Evolutionary conservation across 1,140 invertebrate species (phyloP).

Genomic region (Macrotrachela quadricornifera): DNA sequence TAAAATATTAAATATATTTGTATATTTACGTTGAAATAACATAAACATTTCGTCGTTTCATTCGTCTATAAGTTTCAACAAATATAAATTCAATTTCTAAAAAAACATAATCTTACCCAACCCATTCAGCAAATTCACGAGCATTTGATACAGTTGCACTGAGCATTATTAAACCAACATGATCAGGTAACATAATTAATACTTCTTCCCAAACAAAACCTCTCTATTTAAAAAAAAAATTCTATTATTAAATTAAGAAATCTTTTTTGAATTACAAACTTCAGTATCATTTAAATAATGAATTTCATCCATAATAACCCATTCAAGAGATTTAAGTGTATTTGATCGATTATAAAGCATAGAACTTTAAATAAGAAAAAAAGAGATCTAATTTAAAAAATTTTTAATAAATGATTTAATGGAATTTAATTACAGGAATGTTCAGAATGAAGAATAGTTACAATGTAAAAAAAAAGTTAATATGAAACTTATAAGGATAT

Average conservation of each 20-base stretch:
- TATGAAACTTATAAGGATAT: no score
- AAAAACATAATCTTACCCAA: conserved; percentile 40
- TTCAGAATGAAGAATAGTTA: no score
- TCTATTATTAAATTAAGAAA: background rate
- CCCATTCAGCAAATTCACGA: conserved; percentile 86
- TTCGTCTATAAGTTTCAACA: background rate
- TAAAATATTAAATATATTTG: no score
- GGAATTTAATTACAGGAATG: no score
- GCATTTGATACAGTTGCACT: conserved; percentile 95
- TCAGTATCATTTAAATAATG: conserved; percentile 96
- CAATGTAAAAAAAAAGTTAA: no score
- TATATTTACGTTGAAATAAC: conserved; percentile 56
- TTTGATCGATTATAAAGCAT: conserved; percentile 92
- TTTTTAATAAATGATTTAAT: no score
- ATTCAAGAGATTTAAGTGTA: conserved; percentile 79
- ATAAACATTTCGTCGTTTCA: conserved; percentile 43
- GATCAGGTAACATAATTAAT: conserved; percentile 72
- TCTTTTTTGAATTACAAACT: conserved; percentile 30
- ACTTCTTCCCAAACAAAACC: conserved; percentile 99
- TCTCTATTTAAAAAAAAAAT: conserved; percentile 36
- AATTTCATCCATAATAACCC: conserved; percentile 97
- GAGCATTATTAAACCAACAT: conserved; percentile 84
- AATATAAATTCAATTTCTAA: no score
- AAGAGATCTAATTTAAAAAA: no score
- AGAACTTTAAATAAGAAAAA: conserved; percentile 35